Base-by-base conservation (phyloP, 2,797 vertebrate genomes). In the Urophycis tenuis region DNA sequence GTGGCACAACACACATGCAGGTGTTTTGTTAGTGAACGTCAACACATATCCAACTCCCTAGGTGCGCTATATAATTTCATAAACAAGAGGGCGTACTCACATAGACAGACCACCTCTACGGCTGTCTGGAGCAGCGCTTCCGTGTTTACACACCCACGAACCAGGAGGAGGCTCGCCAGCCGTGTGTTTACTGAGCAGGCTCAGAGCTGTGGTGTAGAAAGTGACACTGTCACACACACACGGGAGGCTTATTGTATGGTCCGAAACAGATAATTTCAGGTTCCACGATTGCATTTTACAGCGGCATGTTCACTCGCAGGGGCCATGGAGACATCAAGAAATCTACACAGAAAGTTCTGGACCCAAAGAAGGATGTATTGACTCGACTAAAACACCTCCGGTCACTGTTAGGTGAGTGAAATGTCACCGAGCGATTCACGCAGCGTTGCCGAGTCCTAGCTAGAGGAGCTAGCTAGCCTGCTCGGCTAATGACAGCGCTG, bases 261-360 rank as follows among this genome's bases (percentile, higher is more conserved):
- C 83, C 88, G 86, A 82, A 82, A 82, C 86, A 91, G 92, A 89
- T 91, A 85, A 91, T 88, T 88, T 86, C 89, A 82, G 89, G 82
- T 67, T 29, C n/a, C n/a, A 29, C 60, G 9, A 67, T 67, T 67
- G 60, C 60, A 67, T 67, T 67, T 90, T 84, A 89, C 78, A 92
- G 90, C 93, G 94, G 93, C 85, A 99, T 99, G 97, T 99, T 99
- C 93, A 98, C 97, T 89, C 94, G 97, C 89, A 94, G 94, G 91
- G 93, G 94, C 82, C 95, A 99, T 92, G 97, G 96, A 85, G 97
- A 99, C 87, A 96, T 97, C 94, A 97, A 95, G 95, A 99, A 99
- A 95, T 99, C 97, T 92, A 95, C 95, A 90, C 97, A 99, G 95
- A 99, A 99, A 94, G 96, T 96, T 95, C 94, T 99, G 94, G 97